phyloP scores from a whole-genome alignment of 2,113 vertebrate species.

The Zosterops pallidus region DNA sequence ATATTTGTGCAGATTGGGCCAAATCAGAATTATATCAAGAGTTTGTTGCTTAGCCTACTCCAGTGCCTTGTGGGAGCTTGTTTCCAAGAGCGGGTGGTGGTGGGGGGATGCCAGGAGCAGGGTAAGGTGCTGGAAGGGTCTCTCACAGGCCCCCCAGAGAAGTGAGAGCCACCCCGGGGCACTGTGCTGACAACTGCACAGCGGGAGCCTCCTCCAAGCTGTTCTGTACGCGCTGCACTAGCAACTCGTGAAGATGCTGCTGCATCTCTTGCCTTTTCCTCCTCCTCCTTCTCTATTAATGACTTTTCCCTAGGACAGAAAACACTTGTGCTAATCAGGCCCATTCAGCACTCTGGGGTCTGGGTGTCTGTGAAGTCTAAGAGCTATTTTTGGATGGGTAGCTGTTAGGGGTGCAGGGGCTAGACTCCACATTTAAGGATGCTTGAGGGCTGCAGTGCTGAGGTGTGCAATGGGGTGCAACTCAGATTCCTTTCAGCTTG shows the following conservation, averaged over 20 bases:
- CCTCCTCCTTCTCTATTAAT: not conserved
- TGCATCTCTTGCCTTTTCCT: conserved; percentile 17
- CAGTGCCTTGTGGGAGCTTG: not conserved
- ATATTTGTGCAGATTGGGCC: not conserved
- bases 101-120: not conserved
- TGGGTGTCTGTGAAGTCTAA: not conserved
- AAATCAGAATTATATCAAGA: not conserved
- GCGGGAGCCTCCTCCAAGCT: conserved; percentile 1
- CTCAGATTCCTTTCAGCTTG: conserved; percentile 28
- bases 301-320: not conserved
- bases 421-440: not conserved
- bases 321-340: not conserved
- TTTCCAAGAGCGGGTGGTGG: not conserved
- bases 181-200: conserved; percentile 9
- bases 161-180: not conserved
- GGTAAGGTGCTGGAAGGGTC: not conserved
- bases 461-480: not conserved
- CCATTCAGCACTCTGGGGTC: not conserved
- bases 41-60: not conserved
- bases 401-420: not conserved
- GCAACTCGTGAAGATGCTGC: not conserved
- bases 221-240: not conserved
- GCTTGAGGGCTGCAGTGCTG: not conserved
- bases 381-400: not conserved
- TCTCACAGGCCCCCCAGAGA: not conserved